Percentiles rank a stretch among this genome's conserved stretches.
Evolutionary conservation across 2,113 vertebrate genomes (phyloP).

Genomic region (Phyllostomus hastatus): DNA sequence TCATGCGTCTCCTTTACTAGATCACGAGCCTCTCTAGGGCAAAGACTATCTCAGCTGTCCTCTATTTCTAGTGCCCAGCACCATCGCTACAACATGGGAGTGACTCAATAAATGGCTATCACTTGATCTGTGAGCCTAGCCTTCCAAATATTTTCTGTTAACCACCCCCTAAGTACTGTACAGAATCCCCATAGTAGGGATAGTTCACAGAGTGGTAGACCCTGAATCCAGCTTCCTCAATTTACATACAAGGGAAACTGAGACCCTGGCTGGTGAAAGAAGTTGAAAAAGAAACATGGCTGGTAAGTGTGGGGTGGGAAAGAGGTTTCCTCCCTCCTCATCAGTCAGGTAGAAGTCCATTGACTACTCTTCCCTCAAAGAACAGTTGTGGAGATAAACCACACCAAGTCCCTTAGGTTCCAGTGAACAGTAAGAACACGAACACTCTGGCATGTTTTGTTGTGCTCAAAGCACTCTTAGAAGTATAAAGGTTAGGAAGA

Average conservation of each 20-base stretch:
- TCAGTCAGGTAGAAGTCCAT: background rate
- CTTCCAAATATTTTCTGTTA: background rate
- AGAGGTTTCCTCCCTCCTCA: background rate
- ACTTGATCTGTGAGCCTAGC: background rate
- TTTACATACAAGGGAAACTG: background rate
- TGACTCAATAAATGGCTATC: background rate
- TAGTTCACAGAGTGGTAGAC: no score
- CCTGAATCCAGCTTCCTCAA: background rate
- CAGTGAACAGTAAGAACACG: rapidly evolving
- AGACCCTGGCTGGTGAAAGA: background rate
- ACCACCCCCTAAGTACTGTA: background rate
- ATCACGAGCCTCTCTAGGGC: background rate
- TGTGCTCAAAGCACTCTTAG: background rate
- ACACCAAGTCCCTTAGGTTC: background rate
- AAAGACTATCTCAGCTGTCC: background rate
- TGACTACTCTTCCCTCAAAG: background rate
- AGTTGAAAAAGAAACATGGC: background rate
- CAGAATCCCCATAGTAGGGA: background rate
- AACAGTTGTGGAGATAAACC: background rate
- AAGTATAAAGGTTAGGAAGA: background rate
- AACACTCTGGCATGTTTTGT: rapidly evolving
- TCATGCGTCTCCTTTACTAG: background rate
- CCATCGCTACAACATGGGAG: background rate
- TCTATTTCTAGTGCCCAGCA: background rate
- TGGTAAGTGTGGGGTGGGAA: background rate